phyloP scores from a whole-genome alignment of 2,888 invertebrate species.

The Adela reaumurella region DNA sequence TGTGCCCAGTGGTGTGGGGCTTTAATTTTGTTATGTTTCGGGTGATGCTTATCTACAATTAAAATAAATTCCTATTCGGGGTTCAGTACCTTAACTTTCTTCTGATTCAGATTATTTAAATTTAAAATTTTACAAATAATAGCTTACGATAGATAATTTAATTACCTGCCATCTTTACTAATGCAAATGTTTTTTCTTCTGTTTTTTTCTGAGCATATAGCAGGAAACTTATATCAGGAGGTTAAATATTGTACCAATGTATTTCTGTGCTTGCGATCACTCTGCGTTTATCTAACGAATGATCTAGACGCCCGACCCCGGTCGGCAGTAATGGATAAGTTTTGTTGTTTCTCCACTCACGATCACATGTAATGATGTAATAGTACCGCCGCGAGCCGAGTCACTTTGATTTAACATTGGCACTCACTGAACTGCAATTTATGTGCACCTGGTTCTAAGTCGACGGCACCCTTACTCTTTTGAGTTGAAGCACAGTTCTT shows the following conservation, averaged over 20 bases:
- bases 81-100: too few relatives aligned
- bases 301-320: background rate
- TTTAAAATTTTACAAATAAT: background rate
- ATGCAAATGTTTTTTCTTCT: conserved; percentile 45
- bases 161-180: conserved; percentile 26
- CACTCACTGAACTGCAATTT: conserved; percentile 58
- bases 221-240: conserved; percentile 53
- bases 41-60: background rate
- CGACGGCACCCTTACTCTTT: conserved; percentile 52
- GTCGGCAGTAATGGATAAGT: background rate
- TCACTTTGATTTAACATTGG: conserved; percentile 29
- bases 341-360: conserved; percentile 52
- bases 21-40: background rate
- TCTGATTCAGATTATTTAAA: background rate
- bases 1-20: background rate
- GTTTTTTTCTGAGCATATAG: conserved; percentile 52
- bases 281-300: conserved; percentile 33
- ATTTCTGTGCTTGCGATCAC: conserved; percentile 48
- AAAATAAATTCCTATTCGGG: too few relatives aligned
- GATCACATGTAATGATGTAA: conserved; percentile 73
- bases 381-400: conserved; percentile 29
- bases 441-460: conserved; percentile 53
- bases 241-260: conserved; percentile 48
- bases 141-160: background rate
- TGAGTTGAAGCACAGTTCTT: conserved; percentile 54